Base-by-base conservation (phyloP, 2,113 vertebrate genomes). In the Alectura lathami region DNA sequence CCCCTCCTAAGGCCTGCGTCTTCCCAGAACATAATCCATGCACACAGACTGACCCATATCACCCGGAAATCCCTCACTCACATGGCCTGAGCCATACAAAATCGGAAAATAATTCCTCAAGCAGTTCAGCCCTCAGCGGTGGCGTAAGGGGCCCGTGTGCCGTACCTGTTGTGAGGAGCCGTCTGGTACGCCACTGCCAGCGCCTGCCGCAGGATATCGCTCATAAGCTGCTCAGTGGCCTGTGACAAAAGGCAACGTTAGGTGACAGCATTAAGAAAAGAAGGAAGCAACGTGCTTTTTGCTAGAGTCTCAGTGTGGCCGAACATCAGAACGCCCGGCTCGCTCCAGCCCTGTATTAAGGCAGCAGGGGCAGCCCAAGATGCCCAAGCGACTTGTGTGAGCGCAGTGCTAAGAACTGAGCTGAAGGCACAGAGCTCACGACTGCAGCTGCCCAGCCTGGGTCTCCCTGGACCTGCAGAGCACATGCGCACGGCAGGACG, bases 201-300 rank as follows among this genome's bases (percentile, higher is more conserved):
- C 2, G 99, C 98, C 74, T 99, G 98, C 94, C 99, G 98, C 48
- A 99, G 98, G 94, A 99, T 97, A 83, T 99, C 99, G 42, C 97
- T 99, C 96, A 98, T 98, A 95, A 99, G 98, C 97, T 99, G 99
- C 59, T 99, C 98, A 1, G 99, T 99, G 32, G 99, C 99, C 99
- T 99, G 57, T 8, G 63, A 96, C 3, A 80, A 87, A 95, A 90
- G 40, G 88, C 4, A 56, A 12, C 24, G 9, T 94, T 22, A 94
- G 50, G 40, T 53, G 22, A 72, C 17, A 54, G 57, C 68, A 26
- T 7, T 27, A 80, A 11, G 16, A 66, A 63, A 68, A 48, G 4
- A 53, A 34, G 30, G 81, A 57, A 72, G 47, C 56, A 81, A 68
- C 5, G 4, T 4, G 42, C 11, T 67, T 16, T 62, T 69, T 51